Conservation (phyloP, 2,797 vertebrate genomes). For the Cyprinella venusta region DNA sequence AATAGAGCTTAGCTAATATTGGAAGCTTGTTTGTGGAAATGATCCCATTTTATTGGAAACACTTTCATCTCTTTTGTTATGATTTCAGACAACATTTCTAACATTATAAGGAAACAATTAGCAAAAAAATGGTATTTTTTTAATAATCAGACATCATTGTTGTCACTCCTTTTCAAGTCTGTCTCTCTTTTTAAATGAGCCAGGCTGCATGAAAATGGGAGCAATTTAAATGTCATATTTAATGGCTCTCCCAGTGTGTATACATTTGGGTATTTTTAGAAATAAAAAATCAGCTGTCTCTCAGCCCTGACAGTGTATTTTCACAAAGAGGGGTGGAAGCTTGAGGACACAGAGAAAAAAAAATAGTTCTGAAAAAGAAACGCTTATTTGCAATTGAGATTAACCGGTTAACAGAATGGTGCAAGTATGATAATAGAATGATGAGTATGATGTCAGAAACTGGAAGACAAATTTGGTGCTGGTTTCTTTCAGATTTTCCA, state of each 20-base stretch:
- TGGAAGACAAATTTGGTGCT: background rate
- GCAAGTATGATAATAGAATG: background rate
- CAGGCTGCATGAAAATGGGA: conserved; percentile 48
- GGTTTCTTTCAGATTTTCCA: background rate
- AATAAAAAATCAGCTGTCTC: conserved; percentile 54
- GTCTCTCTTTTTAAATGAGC: conserved; percentile 48
- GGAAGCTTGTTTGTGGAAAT: conserved; percentile 52
- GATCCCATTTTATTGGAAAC: conserved; percentile 53
- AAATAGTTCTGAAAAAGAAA: background rate
- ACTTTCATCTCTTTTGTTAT: conserved; percentile 43
- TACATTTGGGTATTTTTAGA: conserved; percentile 65
- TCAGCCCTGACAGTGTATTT: conserved; percentile 43
- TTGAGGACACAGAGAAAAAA: conserved; percentile 3
- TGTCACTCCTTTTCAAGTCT: conserved; percentile 25
- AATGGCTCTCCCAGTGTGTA: conserved; percentile 54
- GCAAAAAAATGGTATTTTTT: conserved; percentile 21
- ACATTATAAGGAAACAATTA: conserved; percentile 36
- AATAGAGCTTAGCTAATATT: conserved; percentile 30
- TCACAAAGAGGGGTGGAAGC: background rate
- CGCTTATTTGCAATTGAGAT: background rate
- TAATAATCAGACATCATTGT: conserved; percentile 26
- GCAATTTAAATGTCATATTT: conserved; percentile 63
- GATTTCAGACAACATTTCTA: conserved; percentile 15
- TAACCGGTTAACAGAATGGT: background rate
- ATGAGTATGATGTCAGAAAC: background rate